A percentile compares a stretch with the other conserved stretches of the same genome.
phyloP scores from a whole-genome alignment of 2,113 vertebrate genomes.

The Apistogramma diplotaenia region DNA sequence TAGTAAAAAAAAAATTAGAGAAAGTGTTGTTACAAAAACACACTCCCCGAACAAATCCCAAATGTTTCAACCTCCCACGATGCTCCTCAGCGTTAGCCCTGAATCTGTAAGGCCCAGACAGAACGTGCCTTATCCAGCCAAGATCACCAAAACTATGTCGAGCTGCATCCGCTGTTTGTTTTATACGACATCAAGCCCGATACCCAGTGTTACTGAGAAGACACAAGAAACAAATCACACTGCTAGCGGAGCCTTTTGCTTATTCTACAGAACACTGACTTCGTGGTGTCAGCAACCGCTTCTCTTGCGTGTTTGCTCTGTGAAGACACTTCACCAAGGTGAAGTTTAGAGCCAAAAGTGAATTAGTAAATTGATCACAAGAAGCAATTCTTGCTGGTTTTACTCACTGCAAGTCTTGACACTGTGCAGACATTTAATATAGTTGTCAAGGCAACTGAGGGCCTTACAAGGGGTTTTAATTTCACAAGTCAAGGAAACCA shows the following conservation, averaged over 20 bases:
- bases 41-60: not conserved
- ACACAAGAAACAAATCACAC: not conserved
- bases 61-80: not conserved
- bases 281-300: not conserved
- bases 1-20: not conserved
- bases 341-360: not conserved
- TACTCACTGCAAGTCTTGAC: constrained; percentile 28
- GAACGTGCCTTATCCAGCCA: constrained; percentile 15
- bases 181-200: constrained; percentile 14
- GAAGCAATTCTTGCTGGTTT: not conserved
- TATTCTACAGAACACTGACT: constrained; percentile 12
- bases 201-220: constrained; percentile 13
- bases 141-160: constrained; percentile 2
- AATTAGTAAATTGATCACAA: constrained; percentile 11
- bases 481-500: constrained; percentile 33
- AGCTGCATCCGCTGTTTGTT: constrained; percentile 10
- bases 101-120: not conserved
- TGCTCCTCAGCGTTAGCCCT: not conserved
- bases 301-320: not conserved
- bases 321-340: not conserved
- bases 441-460: constrained; percentile 49
- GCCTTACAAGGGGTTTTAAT: constrained; percentile 1
- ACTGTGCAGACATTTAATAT: constrained; percentile 13
- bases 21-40: not conserved
- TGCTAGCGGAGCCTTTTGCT: not conserved